A percentile compares a stretch with the other conserved stretches of the same genome.
phyloP scores from a whole-genome alignment of 2,113 vertebrate genomes.

The Plecotus auritus region DNA sequence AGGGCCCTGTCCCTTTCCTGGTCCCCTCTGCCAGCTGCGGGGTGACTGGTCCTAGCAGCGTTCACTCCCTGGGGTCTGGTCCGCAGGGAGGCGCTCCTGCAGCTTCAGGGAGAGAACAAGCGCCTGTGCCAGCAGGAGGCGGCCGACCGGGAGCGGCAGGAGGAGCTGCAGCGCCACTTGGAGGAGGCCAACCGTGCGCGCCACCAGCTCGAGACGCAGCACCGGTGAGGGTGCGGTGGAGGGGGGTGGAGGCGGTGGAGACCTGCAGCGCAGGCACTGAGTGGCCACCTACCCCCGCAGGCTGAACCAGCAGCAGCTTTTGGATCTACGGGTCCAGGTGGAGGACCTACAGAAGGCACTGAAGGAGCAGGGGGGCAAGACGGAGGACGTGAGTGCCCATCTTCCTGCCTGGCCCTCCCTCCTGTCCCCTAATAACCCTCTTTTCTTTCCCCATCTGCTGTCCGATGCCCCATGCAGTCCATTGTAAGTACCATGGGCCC shows the following conservation, averaged over 20 bases:
- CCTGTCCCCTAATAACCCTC: constrained; percentile 14
- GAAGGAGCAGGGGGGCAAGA: constrained; percentile 88
- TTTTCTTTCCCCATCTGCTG: constrained; percentile 61
- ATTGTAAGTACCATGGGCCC: constrained; percentile 71
- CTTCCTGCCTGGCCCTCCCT: neutral
- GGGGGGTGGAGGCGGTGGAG: neutral
- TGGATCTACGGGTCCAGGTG: constrained; percentile 86
- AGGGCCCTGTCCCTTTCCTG: neutral
- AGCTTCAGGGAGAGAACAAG: constrained; percentile 91
- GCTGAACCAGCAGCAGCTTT: constrained; percentile 89
- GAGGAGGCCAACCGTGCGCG: constrained; percentile 87
- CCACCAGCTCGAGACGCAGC: constrained; percentile 87
- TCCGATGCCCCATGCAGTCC: constrained; percentile 55
- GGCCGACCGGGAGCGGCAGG: constrained; percentile 82
- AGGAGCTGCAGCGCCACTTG: constrained; percentile 83
- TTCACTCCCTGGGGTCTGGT: neutral
- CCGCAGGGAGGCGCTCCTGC: constrained; percentile 87
- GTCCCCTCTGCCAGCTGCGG: neutral
- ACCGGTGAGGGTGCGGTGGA: constrained; percentile 78
- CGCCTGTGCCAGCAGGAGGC: constrained; percentile 89
- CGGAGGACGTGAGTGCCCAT: constrained; percentile 87
- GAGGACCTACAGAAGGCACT: constrained; percentile 89
- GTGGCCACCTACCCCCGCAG: constrained; percentile 64
- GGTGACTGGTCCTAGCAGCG: neutral
- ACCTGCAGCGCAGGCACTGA: neutral